A percentile compares a stretch with the other conserved stretches of the same genome.
Evolutionary conservation across 1,140 invertebrate genomes (phyloP).

Genomic region (Diuraphis noxia): DNA sequence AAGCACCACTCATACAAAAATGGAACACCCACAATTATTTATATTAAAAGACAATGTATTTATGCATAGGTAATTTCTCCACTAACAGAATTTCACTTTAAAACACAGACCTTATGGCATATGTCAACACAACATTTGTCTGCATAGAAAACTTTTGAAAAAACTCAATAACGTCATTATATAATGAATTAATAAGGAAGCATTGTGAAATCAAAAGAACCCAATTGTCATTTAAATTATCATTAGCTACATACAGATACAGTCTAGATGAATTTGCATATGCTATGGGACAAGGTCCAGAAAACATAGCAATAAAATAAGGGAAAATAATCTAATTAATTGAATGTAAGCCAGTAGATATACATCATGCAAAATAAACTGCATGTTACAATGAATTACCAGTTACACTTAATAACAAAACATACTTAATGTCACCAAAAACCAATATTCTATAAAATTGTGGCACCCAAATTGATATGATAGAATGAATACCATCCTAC

Average conservation of each 20-base stretch:
- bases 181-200: background rate
- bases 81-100: background rate
- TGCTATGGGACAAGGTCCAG: background rate
- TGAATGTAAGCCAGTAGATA: background rate
- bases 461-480: conserved; percentile 34
- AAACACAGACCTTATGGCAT: background rate
- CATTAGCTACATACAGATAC: conserved; percentile 13
- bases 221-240: background rate
- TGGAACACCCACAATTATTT: background rate
- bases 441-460: background rate
- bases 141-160: background rate
- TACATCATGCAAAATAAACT: background rate
- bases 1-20: background rate
- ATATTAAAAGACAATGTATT: no score
- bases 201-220: conserved; percentile 19
- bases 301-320: background rate
- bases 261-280: conserved; percentile 17
- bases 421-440: background rate
- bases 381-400: conserved; percentile 30
- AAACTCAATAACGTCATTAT: background rate
- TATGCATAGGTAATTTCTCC: background rate
- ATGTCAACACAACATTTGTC: background rate
- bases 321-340: conserved; percentile 15
- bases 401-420: background rate
- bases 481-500: background rate